Percentiles rank a stretch among this genome's conserved stretches.
Evolutionary conservation across 2,888 invertebrate species (phyloP).

Genomic region (Teleogryllus oceanicus): DNA sequence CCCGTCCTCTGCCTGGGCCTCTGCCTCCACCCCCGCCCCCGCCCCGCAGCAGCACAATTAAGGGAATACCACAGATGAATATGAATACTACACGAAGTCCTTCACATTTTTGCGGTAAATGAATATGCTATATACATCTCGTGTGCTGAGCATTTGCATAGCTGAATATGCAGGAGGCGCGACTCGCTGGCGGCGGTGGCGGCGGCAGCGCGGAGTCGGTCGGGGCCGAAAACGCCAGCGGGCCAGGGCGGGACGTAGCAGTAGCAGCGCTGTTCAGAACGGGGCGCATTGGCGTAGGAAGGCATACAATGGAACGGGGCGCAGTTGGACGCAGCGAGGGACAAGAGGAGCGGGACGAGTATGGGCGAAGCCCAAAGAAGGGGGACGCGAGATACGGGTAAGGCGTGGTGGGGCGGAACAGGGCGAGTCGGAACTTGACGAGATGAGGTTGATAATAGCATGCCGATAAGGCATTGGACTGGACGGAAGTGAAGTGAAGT

Average conservation of each 20-base stretch:
- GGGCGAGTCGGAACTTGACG: too few species aligned
- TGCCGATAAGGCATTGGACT: too few species aligned
- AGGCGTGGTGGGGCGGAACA: too few species aligned
- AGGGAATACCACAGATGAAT: slow-evolving; percentile 9
- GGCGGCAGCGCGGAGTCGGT: background rate
- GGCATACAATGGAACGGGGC: too few species aligned
- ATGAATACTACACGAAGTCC: slow-evolving; percentile 18
- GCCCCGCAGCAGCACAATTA: background rate
- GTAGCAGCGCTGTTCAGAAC: background rate
- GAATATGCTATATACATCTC: slow-evolving; percentile 18
- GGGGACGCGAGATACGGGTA: too few species aligned
- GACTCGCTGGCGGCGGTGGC: background rate
- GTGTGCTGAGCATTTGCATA: background rate
- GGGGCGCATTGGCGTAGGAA: too few species aligned
- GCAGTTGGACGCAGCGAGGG: too few species aligned
- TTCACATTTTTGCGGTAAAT: slow-evolving; percentile 18
- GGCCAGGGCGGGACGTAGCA: background rate
- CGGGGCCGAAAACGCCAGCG: background rate
- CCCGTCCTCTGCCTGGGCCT: background rate
- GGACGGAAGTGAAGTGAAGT: too few species aligned
- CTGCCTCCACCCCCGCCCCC: background rate
- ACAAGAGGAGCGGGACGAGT: too few species aligned
- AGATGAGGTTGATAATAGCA: too few species aligned
- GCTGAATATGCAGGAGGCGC: slow-evolving; percentile 18
- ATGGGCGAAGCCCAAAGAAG: too few species aligned